Conservation (phyloP, 2,888 invertebrate species). For the Lissonota sp. region DNA sequence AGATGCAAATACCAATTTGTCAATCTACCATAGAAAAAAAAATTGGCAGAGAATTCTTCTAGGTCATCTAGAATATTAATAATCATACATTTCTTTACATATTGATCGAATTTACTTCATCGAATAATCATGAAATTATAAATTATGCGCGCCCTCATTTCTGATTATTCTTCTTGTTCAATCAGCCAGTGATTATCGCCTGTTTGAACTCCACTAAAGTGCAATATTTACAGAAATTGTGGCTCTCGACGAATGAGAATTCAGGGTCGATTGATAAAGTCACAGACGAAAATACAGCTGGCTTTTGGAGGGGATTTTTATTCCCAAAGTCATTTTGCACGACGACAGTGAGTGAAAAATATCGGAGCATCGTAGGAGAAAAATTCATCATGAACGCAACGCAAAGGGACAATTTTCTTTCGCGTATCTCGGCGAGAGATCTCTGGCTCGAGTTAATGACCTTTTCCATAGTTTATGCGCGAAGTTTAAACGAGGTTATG, state of each 20-base stretch:
- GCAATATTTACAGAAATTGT: constrained; percentile 12
- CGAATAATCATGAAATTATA: too few species aligned
- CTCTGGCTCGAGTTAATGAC: constrained; percentile 73
- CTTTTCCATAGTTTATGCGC: constrained; percentile 67
- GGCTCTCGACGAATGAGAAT: neutral
- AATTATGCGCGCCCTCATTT: too few species aligned
- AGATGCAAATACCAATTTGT: too few species aligned
- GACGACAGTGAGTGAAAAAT: neutral
- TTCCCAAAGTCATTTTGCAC: neutral
- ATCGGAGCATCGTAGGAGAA: neutral
- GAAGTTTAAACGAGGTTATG: constrained; percentile 75
- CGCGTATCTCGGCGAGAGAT: neutral
- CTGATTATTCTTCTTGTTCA: too few species aligned
- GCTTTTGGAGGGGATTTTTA: constrained; percentile 3
- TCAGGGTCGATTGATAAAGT: constrained; percentile 10
- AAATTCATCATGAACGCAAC: neutral
- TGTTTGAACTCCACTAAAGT: neutral
- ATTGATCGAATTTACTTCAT: too few species aligned
- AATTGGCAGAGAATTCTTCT: too few species aligned
- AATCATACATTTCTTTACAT: too few species aligned
- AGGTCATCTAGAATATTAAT: too few species aligned
- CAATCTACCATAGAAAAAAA: too few species aligned
- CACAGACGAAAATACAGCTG: neutral
- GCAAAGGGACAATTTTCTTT: neutral
- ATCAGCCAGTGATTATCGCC: neutral